A percentile compares a stretch with the other conserved stretches of the same genome.
phyloP scores from a whole-genome alignment of 2,113 vertebrate genomes.

The Sylvilagus bachmani region DNA sequence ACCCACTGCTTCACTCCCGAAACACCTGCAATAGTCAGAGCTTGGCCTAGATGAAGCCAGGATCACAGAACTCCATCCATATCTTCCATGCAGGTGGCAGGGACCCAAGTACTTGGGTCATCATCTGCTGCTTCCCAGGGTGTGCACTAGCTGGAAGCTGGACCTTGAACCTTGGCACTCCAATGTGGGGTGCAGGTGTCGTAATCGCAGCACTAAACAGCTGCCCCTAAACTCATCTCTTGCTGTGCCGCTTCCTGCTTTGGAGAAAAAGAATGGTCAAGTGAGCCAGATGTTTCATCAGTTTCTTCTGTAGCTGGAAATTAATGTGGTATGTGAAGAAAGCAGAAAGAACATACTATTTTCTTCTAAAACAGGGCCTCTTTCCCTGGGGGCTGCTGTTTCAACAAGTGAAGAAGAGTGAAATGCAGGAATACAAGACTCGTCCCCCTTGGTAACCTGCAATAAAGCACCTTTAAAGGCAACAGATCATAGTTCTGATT shows the following conservation, averaged over 20 bases:
- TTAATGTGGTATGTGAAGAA: slow-evolving; percentile 61
- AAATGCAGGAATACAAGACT: not conserved
- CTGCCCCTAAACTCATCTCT: slow-evolving; percentile 19
- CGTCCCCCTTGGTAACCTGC: not conserved
- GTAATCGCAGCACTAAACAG: too few species aligned
- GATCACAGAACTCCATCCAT: too few species aligned
- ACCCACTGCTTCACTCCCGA: too few species aligned
- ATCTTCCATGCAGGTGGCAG: too few species aligned
- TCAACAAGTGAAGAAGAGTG: slow-evolving; percentile 69
- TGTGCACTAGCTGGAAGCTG: too few species aligned
- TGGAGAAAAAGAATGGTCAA: slow-evolving; percentile 24
- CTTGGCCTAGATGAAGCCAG: too few species aligned
- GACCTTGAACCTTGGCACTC: too few species aligned
- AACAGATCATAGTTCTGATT: slow-evolving; percentile 66
- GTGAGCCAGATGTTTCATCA: slow-evolving; percentile 35
- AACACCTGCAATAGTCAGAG: too few species aligned
- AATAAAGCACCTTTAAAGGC: slow-evolving; percentile 63
- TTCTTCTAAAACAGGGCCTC: slow-evolving; percentile 14
- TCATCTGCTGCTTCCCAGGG: too few species aligned
- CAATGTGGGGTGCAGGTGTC: too few species aligned
- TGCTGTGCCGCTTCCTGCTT: slow-evolving; percentile 65
- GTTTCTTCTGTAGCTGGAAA: slow-evolving; percentile 62
- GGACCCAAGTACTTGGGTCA: too few species aligned
- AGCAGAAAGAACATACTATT: slow-evolving; percentile 36
- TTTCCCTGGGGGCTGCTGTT: slow-evolving; percentile 57